phyloP scores from a whole-genome alignment of 2,113 vertebrate genomes.

The Festucalex cinctus region DNA sequence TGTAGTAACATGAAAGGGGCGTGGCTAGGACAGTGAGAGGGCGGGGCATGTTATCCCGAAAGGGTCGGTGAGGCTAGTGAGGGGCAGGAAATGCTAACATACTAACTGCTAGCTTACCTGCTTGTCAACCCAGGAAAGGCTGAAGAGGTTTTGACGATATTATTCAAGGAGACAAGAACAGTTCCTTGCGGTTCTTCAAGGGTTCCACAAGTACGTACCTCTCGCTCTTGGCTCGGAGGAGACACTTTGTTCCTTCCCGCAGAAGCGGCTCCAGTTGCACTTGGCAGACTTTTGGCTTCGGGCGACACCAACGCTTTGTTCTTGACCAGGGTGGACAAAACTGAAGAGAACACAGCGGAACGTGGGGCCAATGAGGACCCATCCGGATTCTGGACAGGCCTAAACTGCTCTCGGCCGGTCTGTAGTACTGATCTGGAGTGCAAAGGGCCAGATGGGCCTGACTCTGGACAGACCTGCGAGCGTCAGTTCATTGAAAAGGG shows the following conservation, averaged over 20 bases:
- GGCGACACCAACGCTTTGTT: slow-evolving; percentile 42
- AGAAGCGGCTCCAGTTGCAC: slow-evolving; percentile 14
- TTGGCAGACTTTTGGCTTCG: slow-evolving; percentile 45
- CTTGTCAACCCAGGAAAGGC: slow-evolving; percentile 56
- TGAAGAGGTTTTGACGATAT: background rate
- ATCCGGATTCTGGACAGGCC: background rate
- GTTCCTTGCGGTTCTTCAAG: background rate
- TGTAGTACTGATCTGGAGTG: background rate
- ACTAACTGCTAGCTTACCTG: slow-evolving; percentile 32
- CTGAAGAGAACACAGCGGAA: slow-evolving; percentile 18
- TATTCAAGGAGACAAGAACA: background rate
- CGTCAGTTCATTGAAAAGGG: no score
- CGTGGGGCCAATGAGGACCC: background rate
- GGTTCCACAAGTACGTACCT: slow-evolving; percentile 28
- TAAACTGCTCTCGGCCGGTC: background rate
- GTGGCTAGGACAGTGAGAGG: no score
- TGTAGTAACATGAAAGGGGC: no score
- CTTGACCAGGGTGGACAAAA: slow-evolving; percentile 57
- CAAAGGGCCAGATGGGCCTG: background rate
- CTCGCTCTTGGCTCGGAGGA: slow-evolving; percentile 2
- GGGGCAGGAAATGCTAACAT: background rate
- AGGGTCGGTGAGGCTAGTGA: background rate
- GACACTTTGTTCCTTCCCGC: background rate
- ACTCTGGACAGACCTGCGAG: no score
- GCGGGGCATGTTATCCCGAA: background rate